Percentiles rank a stretch among this genome's conserved stretches.
Evolutionary conservation across 92 coral and sea anemone genomes (phyloP).

Genomic region (Ricordea florida): DNA sequence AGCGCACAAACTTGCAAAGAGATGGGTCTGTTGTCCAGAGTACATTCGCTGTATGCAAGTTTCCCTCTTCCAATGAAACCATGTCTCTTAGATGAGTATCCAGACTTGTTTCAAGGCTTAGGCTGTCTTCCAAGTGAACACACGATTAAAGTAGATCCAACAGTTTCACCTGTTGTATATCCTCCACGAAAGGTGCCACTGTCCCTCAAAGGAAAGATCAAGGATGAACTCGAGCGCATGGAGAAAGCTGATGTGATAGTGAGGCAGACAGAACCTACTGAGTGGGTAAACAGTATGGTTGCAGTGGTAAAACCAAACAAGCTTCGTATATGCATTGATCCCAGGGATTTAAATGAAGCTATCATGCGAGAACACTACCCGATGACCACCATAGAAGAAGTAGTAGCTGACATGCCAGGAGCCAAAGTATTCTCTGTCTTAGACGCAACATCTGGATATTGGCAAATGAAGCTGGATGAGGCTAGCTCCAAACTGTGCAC

Average conservation of each 20-base stretch:
- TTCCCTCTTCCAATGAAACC: too few species aligned
- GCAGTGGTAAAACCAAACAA: slow-evolving; percentile 56
- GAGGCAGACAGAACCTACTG: slow-evolving; percentile 50
- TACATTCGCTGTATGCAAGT: too few species aligned
- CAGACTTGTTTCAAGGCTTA: slow-evolving; percentile 17
- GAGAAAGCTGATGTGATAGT: slow-evolving; percentile 24
- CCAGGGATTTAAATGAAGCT: slow-evolving; percentile 46
- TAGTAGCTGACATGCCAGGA: slow-evolving; percentile 38
- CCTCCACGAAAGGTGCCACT: slow-evolving; percentile 50
- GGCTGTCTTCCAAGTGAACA: slow-evolving; percentile 51
- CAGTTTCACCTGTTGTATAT: slow-evolving; percentile 34
- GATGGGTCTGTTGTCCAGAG: too few species aligned
- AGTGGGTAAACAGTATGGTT: slow-evolving; percentile 67
- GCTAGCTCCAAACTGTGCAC: slow-evolving; percentile 24
- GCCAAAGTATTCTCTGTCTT: slow-evolving; percentile 49
- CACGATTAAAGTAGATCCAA: slow-evolving; percentile 29
- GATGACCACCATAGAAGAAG: slow-evolving; percentile 64
- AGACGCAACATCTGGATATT: slow-evolving; percentile 61
- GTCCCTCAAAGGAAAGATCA: slow-evolving; percentile 25
- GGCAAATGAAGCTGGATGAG: slow-evolving; percentile 55
- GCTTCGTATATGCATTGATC: slow-evolving; percentile 57
- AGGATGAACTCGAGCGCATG: slow-evolving; percentile 31
- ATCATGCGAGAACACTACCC: slow-evolving; percentile 57
- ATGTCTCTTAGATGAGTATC: slow-evolving; percentile 7
- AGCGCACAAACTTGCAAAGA: too few species aligned